Conservation (phyloP, 2,888 invertebrate species). For the Minunthozetes semirufus region DNA sequence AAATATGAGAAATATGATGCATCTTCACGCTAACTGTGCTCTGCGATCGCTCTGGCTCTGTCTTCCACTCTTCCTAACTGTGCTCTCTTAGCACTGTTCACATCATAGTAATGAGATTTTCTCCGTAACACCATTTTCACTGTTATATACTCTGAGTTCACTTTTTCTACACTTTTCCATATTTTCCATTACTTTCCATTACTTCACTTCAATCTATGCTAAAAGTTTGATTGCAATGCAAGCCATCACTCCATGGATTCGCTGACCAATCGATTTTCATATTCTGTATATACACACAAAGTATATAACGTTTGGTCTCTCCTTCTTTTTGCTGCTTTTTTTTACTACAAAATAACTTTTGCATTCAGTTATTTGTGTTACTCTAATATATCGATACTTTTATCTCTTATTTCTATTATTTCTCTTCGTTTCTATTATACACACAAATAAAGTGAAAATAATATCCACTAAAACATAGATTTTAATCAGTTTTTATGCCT, state of each 20-base stretch:
- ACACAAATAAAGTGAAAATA: background rate
- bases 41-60: background rate
- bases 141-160: background rate
- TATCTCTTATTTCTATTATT: conserved; percentile 26
- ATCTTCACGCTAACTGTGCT: conserved; percentile 30
- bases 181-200: conserved; percentile 26
- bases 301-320: background rate
- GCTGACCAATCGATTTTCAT: conserved; percentile 30
- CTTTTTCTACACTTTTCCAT: conserved; percentile 23
- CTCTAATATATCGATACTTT: conserved; percentile 5
- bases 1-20: conserved; percentile 32
- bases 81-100: background rate
- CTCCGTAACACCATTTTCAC: conserved; percentile 12
- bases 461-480: conserved; percentile 12
- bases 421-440: conserved; percentile 5
- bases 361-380: conserved; percentile 1
- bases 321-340: conserved; percentile 16
- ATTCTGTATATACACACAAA: background rate
- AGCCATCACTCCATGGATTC: conserved; percentile 19
- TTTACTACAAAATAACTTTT: conserved; percentile 27
- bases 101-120: conserved; percentile 29
- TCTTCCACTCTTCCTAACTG: background rate
- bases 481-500: conserved; percentile 28
- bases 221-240: conserved; percentile 15
- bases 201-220: conserved; percentile 23